A percentile compares a stretch with the other conserved stretches of the same genome.
phyloP scores from a whole-genome alignment of 2,888 invertebrate genomes.

The Hypselothyrea guttata region DNA sequence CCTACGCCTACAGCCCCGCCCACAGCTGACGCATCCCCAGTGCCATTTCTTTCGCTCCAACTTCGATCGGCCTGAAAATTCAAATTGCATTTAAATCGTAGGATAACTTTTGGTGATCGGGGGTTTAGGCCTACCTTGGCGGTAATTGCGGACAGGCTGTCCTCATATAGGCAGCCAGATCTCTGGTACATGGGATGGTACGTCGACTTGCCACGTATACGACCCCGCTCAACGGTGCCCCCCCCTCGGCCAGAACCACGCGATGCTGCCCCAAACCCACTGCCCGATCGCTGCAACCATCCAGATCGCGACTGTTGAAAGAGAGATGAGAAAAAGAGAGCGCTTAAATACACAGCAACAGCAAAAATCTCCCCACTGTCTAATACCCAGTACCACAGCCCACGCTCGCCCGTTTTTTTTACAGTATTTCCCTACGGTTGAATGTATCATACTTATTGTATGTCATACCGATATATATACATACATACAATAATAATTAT shows the following conservation, averaged over 20 bases:
- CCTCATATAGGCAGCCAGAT: conserved; percentile 79
- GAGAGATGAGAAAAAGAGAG: too few relatives aligned
- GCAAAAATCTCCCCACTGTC: too few relatives aligned
- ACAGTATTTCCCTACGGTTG: too few relatives aligned
- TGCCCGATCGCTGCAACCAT: conserved; percentile 83
- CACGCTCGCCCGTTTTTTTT: too few relatives aligned
- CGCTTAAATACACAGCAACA: too few relatives aligned
- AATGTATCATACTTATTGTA: too few relatives aligned
- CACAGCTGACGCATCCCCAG: conserved; percentile 52
- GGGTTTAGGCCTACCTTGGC: conserved; percentile 56
- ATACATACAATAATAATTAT: too few relatives aligned
- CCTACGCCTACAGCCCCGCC: conserved; percentile 3
- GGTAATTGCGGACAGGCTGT: conserved; percentile 60
- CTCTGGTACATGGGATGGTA: conserved; percentile 80
- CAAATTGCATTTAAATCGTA: too few relatives aligned
- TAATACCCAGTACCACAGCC: too few relatives aligned
- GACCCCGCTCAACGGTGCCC: conserved; percentile 83
- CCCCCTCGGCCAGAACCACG: conserved; percentile 83
- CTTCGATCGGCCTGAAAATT: conserved; percentile 73
- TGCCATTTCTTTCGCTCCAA: conserved; percentile 81
- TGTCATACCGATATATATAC: too few relatives aligned
- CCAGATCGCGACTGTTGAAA: conserved; percentile 76
- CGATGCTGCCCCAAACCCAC: conserved; percentile 78
- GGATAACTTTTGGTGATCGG: too few relatives aligned
- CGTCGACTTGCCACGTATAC: conserved; percentile 79